Percentiles rank a stretch among this genome's conserved stretches.
Evolutionary conservation across 1,140 invertebrate species (phyloP).

Genomic region (Hydropsyche tenuis): DNA sequence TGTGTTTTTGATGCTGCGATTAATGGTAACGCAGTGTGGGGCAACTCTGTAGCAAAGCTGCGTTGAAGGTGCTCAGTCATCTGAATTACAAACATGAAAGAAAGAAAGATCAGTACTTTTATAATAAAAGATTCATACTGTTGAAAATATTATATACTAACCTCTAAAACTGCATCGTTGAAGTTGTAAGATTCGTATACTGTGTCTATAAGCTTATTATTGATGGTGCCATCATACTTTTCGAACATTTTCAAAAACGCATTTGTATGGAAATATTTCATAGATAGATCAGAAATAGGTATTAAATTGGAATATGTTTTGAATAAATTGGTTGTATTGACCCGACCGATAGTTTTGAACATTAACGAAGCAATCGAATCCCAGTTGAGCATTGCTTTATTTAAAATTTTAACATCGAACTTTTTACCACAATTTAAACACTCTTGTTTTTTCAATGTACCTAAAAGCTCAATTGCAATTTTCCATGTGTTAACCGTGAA

Average conservation of each 20-base stretch:
- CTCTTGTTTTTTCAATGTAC: conserved; percentile 57
- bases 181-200: conserved; percentile 58
- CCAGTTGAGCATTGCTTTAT: conserved; percentile 59
- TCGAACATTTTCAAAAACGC: conserved; percentile 57
- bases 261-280: conserved; percentile 60
- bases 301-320: conserved; percentile 56
- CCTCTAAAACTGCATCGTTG: conserved; percentile 56
- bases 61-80: conserved; percentile 39
- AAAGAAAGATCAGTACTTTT: conserved; percentile 1
- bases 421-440: conserved; percentile 61
- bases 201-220: conserved; percentile 55
- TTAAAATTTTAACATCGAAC: conserved; percentile 5
- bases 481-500: conserved; percentile 61
- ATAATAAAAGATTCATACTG: background rate
- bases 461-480: conserved; percentile 57
- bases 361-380: conserved; percentile 59
- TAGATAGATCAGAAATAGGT: conserved; percentile 54
- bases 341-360: conserved; percentile 60
- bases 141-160: conserved; percentile 48
- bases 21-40: conserved; percentile 58
- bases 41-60: conserved; percentile 38
- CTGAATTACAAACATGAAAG: conserved; percentile 37
- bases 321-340: conserved; percentile 57
- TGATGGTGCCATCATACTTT: conserved; percentile 56
- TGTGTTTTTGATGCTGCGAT: conserved; percentile 56